phyloP scores from a whole-genome alignment of 1,140 invertebrate species.

The Drosophila erecta region DNA sequence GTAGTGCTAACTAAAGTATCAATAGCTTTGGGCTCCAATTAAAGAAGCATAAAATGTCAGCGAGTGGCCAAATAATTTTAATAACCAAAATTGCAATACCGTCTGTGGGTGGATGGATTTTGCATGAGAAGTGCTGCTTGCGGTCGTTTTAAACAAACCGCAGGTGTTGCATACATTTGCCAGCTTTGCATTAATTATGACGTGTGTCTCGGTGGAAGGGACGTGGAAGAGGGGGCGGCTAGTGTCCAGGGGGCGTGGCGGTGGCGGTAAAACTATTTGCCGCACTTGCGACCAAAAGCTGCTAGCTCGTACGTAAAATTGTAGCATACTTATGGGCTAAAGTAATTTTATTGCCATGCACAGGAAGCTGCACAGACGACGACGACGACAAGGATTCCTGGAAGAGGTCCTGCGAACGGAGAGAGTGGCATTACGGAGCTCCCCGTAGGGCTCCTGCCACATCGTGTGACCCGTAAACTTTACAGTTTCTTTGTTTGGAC shows the following conservation, averaged over 20 bases:
- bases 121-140: slow-evolving; percentile 59
- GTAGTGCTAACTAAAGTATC: not conserved
- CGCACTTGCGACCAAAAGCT: slow-evolving; percentile 70
- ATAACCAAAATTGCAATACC: slow-evolving; percentile 48
- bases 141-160: slow-evolving; percentile 84
- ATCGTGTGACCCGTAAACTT: slow-evolving; percentile 78
- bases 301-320: slow-evolving; percentile 53
- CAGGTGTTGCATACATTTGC: slow-evolving; percentile 84
- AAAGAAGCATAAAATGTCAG: slow-evolving; percentile 76
- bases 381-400: slow-evolving; percentile 56
- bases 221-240: slow-evolving; percentile 4
- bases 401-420: slow-evolving; percentile 23
- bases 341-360: slow-evolving; percentile 78
- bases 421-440: not conserved
- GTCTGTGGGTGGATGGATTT: not conserved
- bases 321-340: slow-evolving; percentile 74
- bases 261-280: slow-evolving; percentile 72
- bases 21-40: slow-evolving; percentile 36
- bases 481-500: slow-evolving; percentile 80
- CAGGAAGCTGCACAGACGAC: slow-evolving; percentile 68
- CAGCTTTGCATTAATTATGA: slow-evolving; percentile 85
- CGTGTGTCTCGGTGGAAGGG: slow-evolving; percentile 37
- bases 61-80: slow-evolving; percentile 65
- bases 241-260: slow-evolving; percentile 30
- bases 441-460: slow-evolving; percentile 43